Conservation (phyloP, 2,113 vertebrate genomes). For the Rattus rattus region DNA sequence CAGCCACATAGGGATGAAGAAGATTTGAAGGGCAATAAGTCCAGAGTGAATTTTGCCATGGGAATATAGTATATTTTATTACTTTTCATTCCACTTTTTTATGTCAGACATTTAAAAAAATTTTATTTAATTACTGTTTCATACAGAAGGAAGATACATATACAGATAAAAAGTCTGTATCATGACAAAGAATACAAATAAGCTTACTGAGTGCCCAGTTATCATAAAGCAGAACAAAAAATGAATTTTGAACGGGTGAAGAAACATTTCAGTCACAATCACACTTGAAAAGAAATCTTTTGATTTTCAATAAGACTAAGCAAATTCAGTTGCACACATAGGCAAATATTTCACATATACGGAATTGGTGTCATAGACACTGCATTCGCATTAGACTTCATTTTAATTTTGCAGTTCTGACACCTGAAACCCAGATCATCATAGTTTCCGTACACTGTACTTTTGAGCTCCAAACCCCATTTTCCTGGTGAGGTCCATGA, state of each 20-base stretch:
- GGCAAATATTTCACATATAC: background rate
- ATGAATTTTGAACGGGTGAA: background rate
- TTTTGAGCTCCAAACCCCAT: background rate
- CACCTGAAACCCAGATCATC: background rate
- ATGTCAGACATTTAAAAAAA: background rate
- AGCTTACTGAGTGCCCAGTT: background rate
- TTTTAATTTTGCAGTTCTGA: background rate
- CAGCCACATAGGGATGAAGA: background rate
- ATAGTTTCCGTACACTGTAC: background rate
- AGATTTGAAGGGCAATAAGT: constrained; percentile 42
- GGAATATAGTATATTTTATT: constrained; percentile 35
- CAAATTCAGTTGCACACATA: background rate
- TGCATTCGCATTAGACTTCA: background rate
- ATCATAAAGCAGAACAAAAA: constrained; percentile 6
- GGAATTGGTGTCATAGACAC: background rate
- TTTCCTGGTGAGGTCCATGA: background rate
- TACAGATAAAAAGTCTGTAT: background rate
- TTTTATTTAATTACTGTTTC: constrained; percentile 26
- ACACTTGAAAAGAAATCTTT: constrained; percentile 35
- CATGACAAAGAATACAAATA: constrained; percentile 20
- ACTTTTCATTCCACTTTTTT: background rate
- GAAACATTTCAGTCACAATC: constrained; percentile 24
- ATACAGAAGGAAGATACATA: background rate
- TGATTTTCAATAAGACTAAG: background rate
- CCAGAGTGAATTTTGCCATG: constrained; percentile 35